Percentiles rank a stretch among this genome's conserved stretches.
Evolutionary conservation across 2,888 invertebrate species (phyloP).

Genomic region (Epistrophe eligans): DNA sequence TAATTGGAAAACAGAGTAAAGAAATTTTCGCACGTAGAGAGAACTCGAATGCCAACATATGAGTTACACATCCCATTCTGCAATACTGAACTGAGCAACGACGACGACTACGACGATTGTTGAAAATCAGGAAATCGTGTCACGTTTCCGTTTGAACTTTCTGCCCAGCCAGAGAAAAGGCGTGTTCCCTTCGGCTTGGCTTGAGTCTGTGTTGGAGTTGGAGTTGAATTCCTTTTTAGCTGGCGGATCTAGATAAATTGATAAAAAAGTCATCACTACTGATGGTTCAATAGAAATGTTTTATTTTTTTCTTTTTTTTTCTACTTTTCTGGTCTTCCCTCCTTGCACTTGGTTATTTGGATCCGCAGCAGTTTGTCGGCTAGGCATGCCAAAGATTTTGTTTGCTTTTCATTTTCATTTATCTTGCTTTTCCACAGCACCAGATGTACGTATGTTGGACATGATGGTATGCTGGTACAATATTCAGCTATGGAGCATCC

Average conservation of each 20-base stretch:
- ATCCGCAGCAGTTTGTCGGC: constrained; percentile 16
- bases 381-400: constrained; percentile 72
- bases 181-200: constrained; percentile 36
- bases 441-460: constrained; percentile 44
- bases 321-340: not conserved
- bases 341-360: constrained; percentile 14
- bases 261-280: constrained; percentile 75
- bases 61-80: constrained; percentile 47
- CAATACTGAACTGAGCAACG: not conserved
- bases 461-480: constrained; percentile 70
- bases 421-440: constrained; percentile 51
- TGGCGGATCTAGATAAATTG: constrained; percentile 74
- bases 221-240: constrained; percentile 43
- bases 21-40: constrained; percentile 45
- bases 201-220: constrained; percentile 34
- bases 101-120: constrained; percentile 15
- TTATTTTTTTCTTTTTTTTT: constrained; percentile 39
- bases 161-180: constrained; percentile 40
- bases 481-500: constrained; percentile 48
- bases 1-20: constrained; percentile 57
- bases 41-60: constrained; percentile 62
- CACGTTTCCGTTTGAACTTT: constrained; percentile 71
- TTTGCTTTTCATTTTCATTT: constrained; percentile 73
- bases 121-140: constrained; percentile 69
- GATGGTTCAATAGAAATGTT: constrained; percentile 72